A percentile compares a stretch with the other conserved stretches of the same genome.
Evolutionary conservation across 2,888 invertebrate species (phyloP).

Genomic region (Linnaemya vulpina): DNA sequence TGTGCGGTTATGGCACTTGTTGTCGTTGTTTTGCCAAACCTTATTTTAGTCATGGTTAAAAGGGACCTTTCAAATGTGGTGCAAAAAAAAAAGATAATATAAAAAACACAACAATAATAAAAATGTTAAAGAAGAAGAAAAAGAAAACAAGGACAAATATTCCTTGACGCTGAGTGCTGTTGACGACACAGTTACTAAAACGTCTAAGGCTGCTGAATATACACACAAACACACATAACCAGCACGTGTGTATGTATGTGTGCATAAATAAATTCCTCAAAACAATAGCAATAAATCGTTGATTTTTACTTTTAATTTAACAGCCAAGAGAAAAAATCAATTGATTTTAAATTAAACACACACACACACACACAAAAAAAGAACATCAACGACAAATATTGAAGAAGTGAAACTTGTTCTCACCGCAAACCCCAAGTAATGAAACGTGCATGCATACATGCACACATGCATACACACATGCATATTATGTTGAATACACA

Average conservation of each 20-base stretch:
- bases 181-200: constrained; percentile 8
- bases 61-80: background rate
- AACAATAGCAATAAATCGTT: constrained; percentile 45
- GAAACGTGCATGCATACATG: background rate
- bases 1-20: constrained; percentile 15
- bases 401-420: background rate
- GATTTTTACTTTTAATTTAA: constrained; percentile 56
- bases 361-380: too few relatives aligned
- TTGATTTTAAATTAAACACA: constrained; percentile 58
- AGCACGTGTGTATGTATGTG: too few relatives aligned
- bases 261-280: constrained; percentile 1
- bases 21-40: constrained; percentile 31
- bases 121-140: background rate
- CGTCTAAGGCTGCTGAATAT: constrained; percentile 5
- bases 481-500: too few relatives aligned
- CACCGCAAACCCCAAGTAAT: background rate
- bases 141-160: constrained; percentile 48
- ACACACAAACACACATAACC: background rate
- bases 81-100: constrained; percentile 12
- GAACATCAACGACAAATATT: background rate
- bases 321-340: constrained; percentile 53
- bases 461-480: background rate
- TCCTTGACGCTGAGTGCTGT: constrained; percentile 12
- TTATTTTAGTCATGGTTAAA: constrained; percentile 17
- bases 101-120: constrained; percentile 3